Percentiles rank a stretch among this genome's conserved stretches.
Conservation (phyloP, 2,888 invertebrate species). For the Lasioglossum zephyrum region DNA sequence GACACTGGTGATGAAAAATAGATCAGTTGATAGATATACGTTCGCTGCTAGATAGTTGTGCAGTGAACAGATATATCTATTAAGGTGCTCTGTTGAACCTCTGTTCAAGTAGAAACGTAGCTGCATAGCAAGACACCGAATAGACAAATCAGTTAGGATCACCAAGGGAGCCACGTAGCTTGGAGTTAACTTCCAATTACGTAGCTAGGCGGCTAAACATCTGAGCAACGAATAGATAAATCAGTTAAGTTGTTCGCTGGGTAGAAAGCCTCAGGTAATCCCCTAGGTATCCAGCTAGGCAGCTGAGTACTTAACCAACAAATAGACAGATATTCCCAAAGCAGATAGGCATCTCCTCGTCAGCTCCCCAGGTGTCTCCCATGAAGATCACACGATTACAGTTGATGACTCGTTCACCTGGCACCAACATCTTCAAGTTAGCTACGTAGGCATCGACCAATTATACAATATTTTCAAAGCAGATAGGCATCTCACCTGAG, state of each 20-base stretch:
- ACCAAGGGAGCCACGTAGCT: conserved; percentile 8
- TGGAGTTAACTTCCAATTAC: not conserved
- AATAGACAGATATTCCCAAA: not conserved
- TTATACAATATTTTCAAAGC: not conserved
- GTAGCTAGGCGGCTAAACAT: not conserved
- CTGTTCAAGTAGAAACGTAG: not conserved
- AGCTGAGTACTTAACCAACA: not conserved
- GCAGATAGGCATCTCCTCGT: not conserved
- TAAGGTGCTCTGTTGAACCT: not conserved
- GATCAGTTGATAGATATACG: not conserved
- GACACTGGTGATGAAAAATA: not conserved
- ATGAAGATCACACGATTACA: not conserved
- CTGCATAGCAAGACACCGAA: not conserved
- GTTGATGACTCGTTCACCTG: too few relatives aligned
- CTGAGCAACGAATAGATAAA: not conserved
- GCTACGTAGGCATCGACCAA: not conserved
- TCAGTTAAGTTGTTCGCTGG: not conserved
- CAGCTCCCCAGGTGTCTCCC: not conserved
- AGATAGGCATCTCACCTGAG: not conserved
- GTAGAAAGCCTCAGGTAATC: not conserved
- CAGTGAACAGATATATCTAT: conserved; percentile 9
- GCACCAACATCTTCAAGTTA: not conserved
- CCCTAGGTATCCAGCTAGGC: not conserved
- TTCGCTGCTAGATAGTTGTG: not conserved
- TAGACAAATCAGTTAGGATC: conserved; percentile 6